Percentiles rank a stretch among this genome's conserved stretches.
These are phyloP conservation scores for Halictus ligatus DNA, from an alignment of 2,888 invertebrate species.

Conservation along the genomic window DNA sequence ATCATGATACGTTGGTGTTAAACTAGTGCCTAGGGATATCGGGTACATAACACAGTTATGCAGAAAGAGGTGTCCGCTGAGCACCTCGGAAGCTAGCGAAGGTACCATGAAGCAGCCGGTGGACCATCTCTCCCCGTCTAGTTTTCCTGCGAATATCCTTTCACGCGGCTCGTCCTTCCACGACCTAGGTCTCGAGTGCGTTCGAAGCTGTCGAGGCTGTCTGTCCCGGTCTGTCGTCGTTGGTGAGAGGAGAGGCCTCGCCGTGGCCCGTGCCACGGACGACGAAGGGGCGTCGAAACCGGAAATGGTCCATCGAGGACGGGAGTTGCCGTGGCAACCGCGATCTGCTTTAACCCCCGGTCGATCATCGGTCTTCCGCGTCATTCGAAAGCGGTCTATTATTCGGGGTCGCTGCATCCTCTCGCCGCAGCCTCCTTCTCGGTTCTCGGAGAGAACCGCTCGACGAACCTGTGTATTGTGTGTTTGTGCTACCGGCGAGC, in stretches of 20 bases:
- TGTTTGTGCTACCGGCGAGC: conserved; percentile 59
- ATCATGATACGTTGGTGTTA: too few relatives aligned
- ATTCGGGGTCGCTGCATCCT: conserved; percentile 74
- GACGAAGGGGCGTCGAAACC: conserved; percentile 68
- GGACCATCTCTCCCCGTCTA: conserved; percentile 54
- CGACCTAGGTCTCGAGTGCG: conserved; percentile 54
- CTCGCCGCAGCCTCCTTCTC: conserved; percentile 39
- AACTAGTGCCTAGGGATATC: too few relatives aligned
- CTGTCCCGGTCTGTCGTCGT: conserved; percentile 51
- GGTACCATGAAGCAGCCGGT: neutral
- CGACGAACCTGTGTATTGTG: conserved; percentile 37
- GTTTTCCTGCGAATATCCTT: conserved; percentile 70
- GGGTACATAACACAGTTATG: too few relatives aligned
- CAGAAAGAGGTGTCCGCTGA: conserved; percentile 1
- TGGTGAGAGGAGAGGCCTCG: conserved; percentile 65
- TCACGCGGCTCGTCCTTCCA: conserved; percentile 68
- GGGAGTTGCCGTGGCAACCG: conserved; percentile 77
- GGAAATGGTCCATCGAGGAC: conserved; percentile 76
- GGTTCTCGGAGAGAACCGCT: conserved; percentile 29
- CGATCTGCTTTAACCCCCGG: conserved; percentile 77
- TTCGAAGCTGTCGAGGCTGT: conserved; percentile 62
- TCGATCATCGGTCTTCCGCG: conserved; percentile 74
- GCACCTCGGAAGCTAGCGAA: neutral
- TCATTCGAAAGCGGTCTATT: conserved; percentile 77
- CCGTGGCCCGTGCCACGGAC: conserved; percentile 62